A percentile compares a stretch with the other conserved stretches of the same genome.
Evolutionary conservation across 2,888 invertebrate species (phyloP).

Genomic region (Lamellibrachia columna): DNA sequence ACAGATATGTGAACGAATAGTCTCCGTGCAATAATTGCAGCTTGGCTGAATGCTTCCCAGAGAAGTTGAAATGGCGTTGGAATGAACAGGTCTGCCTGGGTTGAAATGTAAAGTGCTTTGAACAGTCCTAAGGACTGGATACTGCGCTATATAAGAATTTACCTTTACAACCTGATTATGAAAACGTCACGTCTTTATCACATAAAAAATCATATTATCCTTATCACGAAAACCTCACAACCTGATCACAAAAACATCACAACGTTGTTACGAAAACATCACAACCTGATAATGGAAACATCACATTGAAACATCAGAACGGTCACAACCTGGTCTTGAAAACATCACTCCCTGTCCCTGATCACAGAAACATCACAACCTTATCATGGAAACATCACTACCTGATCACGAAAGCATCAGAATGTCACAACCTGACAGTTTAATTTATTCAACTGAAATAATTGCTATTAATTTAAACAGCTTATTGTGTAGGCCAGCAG

Average conservation of each 20-base stretch:
- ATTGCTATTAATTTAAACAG: neutral
- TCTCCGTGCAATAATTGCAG: too few species aligned
- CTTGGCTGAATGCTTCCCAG: too few species aligned
- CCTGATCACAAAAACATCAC: neutral
- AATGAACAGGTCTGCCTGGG: too few species aligned
- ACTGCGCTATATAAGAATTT: too few species aligned
- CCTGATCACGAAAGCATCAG: neutral
- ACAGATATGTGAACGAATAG: too few species aligned
- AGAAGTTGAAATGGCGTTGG: too few species aligned
- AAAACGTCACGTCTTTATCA: neutral
- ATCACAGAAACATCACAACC: neutral
- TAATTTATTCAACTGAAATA: neutral
- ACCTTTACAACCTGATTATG: neutral
- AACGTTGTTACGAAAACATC: neutral
- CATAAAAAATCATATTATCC: neutral
- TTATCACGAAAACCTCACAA: too few species aligned
- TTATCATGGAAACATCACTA: neutral
- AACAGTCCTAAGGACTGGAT: too few species aligned
- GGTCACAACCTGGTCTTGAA: neutral
- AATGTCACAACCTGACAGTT: neutral
- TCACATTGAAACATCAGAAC: too few species aligned
- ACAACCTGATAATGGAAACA: neutral
- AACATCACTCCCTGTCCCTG: neutral
- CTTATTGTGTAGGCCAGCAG: neutral
- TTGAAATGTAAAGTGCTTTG: too few species aligned